Evolutionary conservation across 1,140 invertebrate species (phyloP).

Genomic region (Trypoxylus dichotomus): DNA sequence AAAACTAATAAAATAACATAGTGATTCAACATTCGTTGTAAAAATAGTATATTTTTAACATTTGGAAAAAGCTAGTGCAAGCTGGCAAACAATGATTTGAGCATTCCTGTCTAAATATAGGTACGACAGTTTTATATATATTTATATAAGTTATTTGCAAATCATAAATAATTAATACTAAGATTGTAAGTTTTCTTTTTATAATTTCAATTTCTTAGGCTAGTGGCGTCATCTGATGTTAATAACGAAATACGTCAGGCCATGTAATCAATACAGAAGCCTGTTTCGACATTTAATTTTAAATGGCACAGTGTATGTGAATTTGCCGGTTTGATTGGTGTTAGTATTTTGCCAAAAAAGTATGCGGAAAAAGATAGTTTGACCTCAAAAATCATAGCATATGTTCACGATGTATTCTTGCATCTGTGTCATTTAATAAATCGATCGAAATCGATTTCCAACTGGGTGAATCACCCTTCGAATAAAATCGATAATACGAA

Average conservation of each 20-base stretch:
- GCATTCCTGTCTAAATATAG: too few species aligned
- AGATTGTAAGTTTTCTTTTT: too few species aligned
- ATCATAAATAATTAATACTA: too few species aligned
- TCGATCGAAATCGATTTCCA: constrained; percentile 26
- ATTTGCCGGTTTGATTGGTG: constrained; percentile 7
- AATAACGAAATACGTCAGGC: neutral
- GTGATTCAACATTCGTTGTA: too few species aligned
- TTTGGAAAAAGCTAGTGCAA: too few species aligned
- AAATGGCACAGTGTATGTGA: neutral
- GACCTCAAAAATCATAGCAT: constrained; percentile 1
- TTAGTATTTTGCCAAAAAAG: neutral
- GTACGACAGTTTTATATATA: too few species aligned
- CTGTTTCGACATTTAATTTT: constrained; percentile 23
- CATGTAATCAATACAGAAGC: constrained; percentile 10
- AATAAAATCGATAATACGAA: constrained; percentile 36
- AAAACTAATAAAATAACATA: too few species aligned
- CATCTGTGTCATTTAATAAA: neutral
- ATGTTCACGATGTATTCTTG: neutral
- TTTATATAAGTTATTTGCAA: too few species aligned
- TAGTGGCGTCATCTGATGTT: neutral
- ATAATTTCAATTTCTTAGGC: too few species aligned
- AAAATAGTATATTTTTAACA: too few species aligned
- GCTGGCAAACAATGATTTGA: too few species aligned
- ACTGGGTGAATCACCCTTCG: constrained; percentile 36
- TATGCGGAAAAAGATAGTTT: constrained; percentile 9